These are phyloP conservation scores for Yponomeuta evonymella DNA, from an alignment of 2,888 invertebrate species.

Conservation along the genomic window DNA sequence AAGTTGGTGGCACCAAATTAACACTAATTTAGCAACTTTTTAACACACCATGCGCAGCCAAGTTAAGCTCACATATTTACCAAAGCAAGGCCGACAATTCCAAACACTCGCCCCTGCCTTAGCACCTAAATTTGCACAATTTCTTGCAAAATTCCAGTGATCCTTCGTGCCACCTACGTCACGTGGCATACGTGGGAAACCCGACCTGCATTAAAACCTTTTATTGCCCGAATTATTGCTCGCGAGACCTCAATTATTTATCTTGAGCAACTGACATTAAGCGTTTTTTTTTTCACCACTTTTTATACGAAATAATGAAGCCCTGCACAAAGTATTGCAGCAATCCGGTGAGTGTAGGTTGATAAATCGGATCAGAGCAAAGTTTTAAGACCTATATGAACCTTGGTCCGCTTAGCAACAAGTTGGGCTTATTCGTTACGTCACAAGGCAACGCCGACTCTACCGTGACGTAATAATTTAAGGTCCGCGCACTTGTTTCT, in stretches of 20 bases:
- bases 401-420: not conserved
- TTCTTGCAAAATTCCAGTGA: conserved; percentile 34
- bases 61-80: not conserved
- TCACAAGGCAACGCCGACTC: conserved; percentile 36
- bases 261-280: conserved; percentile 44
- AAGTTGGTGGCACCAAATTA: not conserved
- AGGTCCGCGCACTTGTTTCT: conserved; percentile 47
- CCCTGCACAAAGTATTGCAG: conserved; percentile 29
- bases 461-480: conserved; percentile 42
- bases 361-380: conserved; percentile 46
- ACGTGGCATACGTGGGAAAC: conserved; percentile 43
- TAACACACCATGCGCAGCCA: not conserved
- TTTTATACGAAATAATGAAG: conserved; percentile 44
- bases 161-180: conserved; percentile 32
- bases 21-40: not conserved
- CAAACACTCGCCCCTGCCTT: not conserved
- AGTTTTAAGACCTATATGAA: not conserved
- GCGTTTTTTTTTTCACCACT: conserved; percentile 46
- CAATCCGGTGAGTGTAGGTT: conserved; percentile 36
- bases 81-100: not conserved
- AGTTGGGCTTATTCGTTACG: conserved; percentile 31
- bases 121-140: not conserved
- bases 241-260: conserved; percentile 59
- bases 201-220: conserved; percentile 31
- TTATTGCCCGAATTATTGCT: conserved; percentile 46